Percentiles rank a stretch among this genome's conserved stretches.
phyloP scores from a whole-genome alignment of 2,113 vertebrate species.

The Megaceryle maxima region DNA sequence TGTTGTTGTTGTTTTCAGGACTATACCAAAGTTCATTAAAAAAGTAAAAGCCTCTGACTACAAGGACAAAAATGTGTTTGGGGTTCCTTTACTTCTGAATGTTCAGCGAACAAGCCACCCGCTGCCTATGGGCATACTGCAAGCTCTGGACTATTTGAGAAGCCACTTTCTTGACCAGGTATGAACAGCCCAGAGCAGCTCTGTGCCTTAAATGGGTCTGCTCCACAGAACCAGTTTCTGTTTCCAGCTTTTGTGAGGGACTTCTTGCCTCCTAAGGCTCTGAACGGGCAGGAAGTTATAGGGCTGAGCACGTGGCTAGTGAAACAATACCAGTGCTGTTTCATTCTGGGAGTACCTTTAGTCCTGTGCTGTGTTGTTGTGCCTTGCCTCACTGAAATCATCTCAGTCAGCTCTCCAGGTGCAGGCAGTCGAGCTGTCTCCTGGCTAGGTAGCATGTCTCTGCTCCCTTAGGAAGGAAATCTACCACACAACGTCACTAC shows the following conservation, averaged over 20 bases:
- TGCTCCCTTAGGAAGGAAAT: neutral
- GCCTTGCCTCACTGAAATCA: neutral
- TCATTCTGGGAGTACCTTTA: neutral
- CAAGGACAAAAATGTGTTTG: slow-evolving; percentile 84
- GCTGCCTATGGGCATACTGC: slow-evolving; percentile 81
- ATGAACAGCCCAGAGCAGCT: neutral
- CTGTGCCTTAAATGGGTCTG: neutral
- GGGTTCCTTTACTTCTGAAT: slow-evolving; percentile 81
- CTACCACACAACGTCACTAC: neutral
- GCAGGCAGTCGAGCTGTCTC: neutral
- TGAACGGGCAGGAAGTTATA: neutral
- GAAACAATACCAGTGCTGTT: neutral
- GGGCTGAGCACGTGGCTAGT: neutral
- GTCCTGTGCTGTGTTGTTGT: neutral
- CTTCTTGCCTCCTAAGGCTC: neutral
- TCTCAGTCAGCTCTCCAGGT: neutral
- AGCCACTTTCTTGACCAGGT: slow-evolving; percentile 86
- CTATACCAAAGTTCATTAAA: slow-evolving; percentile 80
- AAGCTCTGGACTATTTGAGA: slow-evolving; percentile 83
- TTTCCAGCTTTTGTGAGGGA: neutral
- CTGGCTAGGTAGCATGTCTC: neutral
- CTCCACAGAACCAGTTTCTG: neutral
- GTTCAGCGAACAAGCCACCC: slow-evolving; percentile 80
- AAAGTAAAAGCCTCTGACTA: slow-evolving; percentile 77
- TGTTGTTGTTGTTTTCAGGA: slow-evolving; percentile 72